Evolutionary conservation across 2,797 vertebrate species (phyloP).

Genomic region (Pygocentrus nattereri): DNA sequence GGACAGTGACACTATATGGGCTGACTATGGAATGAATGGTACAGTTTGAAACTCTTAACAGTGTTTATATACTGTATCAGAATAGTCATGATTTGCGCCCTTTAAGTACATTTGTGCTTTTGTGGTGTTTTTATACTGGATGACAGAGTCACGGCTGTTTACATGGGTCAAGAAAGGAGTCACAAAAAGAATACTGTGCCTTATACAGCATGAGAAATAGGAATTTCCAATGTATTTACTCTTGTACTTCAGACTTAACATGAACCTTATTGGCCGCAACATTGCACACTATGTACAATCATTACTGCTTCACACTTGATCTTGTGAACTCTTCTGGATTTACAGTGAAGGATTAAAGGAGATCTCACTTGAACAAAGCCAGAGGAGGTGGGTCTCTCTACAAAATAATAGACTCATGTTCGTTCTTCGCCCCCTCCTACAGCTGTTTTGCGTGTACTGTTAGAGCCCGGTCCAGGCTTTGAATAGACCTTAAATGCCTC

Average conservation of each 20-base stretch:
- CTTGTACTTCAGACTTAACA: not conserved
- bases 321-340: slow-evolving; percentile 41
- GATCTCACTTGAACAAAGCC: slow-evolving; percentile 24
- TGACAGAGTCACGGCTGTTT: slow-evolving; percentile 33
- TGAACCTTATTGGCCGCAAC: not conserved
- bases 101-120: not conserved
- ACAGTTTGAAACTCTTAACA: no score
- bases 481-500: slow-evolving; percentile 21
- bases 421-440: not conserved
- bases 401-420: slow-evolving; percentile 20
- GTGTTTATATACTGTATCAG: no score
- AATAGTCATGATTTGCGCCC: no score
- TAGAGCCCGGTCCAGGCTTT: not conserved
- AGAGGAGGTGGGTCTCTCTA: not conserved
- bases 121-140: slow-evolving; percentile 37
- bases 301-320: slow-evolving; percentile 51
- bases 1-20: not conserved
- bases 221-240: not conserved
- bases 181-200: not conserved
- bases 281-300: not conserved
- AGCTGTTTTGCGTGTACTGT: slow-evolving; percentile 21
- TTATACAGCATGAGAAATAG: not conserved
- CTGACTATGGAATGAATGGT: no score
- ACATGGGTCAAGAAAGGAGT: not conserved
- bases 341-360: slow-evolving; percentile 31